Conservation (phyloP, 2,797 vertebrate genomes). For the Momotus momota region DNA sequence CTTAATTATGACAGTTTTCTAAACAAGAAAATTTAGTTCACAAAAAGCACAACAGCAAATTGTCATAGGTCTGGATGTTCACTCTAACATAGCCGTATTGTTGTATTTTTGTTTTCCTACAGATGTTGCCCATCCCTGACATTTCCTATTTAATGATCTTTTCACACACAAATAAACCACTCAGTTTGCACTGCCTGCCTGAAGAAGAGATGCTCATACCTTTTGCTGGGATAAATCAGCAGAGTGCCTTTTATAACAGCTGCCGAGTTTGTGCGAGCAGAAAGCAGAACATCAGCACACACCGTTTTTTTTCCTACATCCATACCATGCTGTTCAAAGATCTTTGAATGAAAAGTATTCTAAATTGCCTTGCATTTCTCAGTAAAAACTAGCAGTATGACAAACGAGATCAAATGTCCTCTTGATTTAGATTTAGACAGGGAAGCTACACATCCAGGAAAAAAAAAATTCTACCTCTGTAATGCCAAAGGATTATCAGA, state of each 20-base stretch:
- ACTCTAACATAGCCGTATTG: background rate
- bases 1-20: background rate
- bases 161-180: background rate
- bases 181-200: background rate
- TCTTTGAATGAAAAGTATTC: background rate
- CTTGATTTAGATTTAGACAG: background rate
- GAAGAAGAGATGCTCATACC: background rate
- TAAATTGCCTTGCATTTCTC: background rate
- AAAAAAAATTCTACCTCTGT: background rate
- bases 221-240: background rate
- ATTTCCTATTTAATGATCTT: background rate
- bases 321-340: background rate
- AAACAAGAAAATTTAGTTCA: background rate
- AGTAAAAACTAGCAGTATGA: background rate
- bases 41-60: background rate
- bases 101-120: background rate
- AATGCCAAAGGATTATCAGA: conserved; percentile 16
- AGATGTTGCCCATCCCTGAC: background rate
- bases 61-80: background rate
- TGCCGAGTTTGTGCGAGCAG: background rate
- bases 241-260: background rate
- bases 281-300: background rate
- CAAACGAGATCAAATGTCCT: background rate
- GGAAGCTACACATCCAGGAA: background rate
- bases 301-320: background rate